Conservation (phyloP, 1,140 invertebrate genomes). For the Danaus plexippus region DNA sequence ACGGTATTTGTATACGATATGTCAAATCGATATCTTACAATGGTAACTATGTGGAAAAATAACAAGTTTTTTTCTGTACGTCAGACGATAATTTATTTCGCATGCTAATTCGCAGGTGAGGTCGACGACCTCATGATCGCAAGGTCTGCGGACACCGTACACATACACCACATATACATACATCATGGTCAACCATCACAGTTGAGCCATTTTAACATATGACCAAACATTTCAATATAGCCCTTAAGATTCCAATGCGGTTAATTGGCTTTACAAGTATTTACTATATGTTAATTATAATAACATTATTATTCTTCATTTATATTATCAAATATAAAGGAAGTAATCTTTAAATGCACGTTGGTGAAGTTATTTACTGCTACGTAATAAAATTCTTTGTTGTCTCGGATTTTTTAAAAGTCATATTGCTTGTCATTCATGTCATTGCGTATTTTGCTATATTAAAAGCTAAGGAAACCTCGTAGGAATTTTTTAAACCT, state of each 20-base stretch:
- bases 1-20: no score
- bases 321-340: constrained; percentile 7
- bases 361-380: no score
- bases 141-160: constrained; percentile 13
- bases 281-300: neutral
- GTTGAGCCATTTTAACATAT: constrained; percentile 20
- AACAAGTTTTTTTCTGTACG: no score
- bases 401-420: no score
- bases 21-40: no score
- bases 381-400: no score
- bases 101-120: constrained; percentile 9
- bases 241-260: constrained; percentile 18
- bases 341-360: neutral
- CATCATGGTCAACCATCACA: constrained; percentile 18
- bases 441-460: no score
- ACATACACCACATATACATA: no score
- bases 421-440: no score
- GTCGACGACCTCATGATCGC: constrained; percentile 27
- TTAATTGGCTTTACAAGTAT: constrained; percentile 8
- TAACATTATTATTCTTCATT: constrained; percentile 1
- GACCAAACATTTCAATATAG: constrained; percentile 8
- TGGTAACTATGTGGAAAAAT: no score
- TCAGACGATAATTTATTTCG: constrained; percentile 2
- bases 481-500: no score
- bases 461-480: no score